phyloP scores from a whole-genome alignment of 2,888 invertebrate genomes.

The Lithodes maja region DNA sequence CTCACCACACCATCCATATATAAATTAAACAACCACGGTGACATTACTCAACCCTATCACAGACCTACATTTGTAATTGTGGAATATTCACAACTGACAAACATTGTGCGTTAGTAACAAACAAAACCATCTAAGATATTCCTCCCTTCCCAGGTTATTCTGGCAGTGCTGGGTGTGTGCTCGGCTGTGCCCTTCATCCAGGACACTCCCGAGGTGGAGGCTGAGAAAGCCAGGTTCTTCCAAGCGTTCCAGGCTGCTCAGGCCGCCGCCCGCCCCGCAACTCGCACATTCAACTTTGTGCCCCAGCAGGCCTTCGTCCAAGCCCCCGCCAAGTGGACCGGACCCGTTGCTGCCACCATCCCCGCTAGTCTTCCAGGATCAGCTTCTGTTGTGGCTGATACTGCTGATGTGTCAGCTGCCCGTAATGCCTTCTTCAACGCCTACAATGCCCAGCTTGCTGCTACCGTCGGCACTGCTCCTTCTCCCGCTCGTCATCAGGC shows the following conservation, averaged over 20 bases:
- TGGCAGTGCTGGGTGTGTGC: constrained; percentile 50
- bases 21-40: too few species aligned
- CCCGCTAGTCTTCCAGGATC: constrained; percentile 38
- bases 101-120: too few species aligned
- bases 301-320: constrained; percentile 72
- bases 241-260: constrained; percentile 29
- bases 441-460: constrained; percentile 18
- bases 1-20: too few species aligned
- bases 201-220: constrained; percentile 56
- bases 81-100: too few species aligned
- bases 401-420: constrained; percentile 34
- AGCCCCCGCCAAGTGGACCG: constrained; percentile 45
- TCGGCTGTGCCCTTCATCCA: constrained; percentile 47
- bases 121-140: too few species aligned
- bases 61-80: too few species aligned
- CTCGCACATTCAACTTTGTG: background rate
- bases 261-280: constrained; percentile 35
- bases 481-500: background rate
- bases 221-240: constrained; percentile 61
- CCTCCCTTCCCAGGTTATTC: constrained; percentile 39
- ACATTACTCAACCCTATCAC: too few species aligned
- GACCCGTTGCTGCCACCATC: constrained; percentile 46
- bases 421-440: constrained; percentile 46
- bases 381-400: constrained; percentile 23
- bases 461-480: constrained; percentile 25